Evolutionary conservation across 2,113 vertebrate genomes (phyloP).

Genomic region (Todiramphus chloris): DNA sequence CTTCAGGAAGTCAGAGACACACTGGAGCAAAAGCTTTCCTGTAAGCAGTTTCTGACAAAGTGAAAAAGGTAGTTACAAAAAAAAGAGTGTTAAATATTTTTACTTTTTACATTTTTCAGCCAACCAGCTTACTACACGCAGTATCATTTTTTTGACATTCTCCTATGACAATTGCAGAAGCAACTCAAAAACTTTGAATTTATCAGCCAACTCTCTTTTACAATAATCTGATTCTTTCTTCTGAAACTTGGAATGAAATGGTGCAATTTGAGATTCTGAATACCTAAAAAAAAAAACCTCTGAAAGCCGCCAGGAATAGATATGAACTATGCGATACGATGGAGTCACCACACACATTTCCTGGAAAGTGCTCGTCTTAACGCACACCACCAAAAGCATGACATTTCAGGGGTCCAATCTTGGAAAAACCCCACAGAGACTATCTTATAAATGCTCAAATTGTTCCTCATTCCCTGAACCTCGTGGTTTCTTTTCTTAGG

Average conservation of each 20-base stretch:
- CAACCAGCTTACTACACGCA: slow-evolving; percentile 2
- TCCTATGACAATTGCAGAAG: slow-evolving; percentile 52
- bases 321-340: not conserved
- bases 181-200: slow-evolving; percentile 56
- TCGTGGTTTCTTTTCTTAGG: not conserved
- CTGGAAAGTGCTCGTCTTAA: not conserved
- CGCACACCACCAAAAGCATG: not conserved
- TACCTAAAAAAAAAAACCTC: slow-evolving; percentile 53
- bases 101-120: slow-evolving; percentile 60
- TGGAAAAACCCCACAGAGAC: not conserved
- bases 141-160: slow-evolving; percentile 21
- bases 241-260: slow-evolving; percentile 60
- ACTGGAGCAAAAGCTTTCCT: slow-evolving; percentile 59
- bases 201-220: slow-evolving; percentile 67
- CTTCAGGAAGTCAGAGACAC: slow-evolving; percentile 39
- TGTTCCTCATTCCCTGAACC: not conserved
- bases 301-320: slow-evolving; percentile 26
- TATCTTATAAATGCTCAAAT: not conserved
- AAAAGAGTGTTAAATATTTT: slow-evolving; percentile 13
- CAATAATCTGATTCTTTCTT: slow-evolving; percentile 67
- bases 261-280: slow-evolving; percentile 54
- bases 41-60: slow-evolving; percentile 61
- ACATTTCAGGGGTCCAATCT: not conserved
- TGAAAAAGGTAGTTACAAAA: not conserved
- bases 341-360: not conserved